Conservation (phyloP, 2,797 vertebrate genomes). For the Austrolebias charrua region DNA sequence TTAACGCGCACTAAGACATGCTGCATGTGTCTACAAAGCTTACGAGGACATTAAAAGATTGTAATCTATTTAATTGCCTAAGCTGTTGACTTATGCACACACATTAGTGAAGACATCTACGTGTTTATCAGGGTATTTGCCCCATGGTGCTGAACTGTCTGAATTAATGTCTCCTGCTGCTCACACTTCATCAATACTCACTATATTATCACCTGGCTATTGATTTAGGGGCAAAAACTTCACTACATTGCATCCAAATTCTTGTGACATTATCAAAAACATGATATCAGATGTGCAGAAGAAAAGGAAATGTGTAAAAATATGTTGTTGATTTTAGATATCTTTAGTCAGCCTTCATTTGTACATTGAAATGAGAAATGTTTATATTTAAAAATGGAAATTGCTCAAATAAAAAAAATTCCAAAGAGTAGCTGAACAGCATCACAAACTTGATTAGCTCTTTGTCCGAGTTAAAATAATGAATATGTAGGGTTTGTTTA, state of each 20-base stretch:
- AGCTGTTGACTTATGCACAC: slow-evolving; percentile 48
- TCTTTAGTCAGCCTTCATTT: background rate
- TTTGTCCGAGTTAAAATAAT: background rate
- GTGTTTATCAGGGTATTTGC: slow-evolving; percentile 32
- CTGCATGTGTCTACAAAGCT: slow-evolving; percentile 30
- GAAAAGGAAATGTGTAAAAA: background rate
- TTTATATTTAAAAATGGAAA: too few relatives aligned
- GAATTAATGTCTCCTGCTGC: slow-evolving; percentile 29
- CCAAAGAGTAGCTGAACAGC: background rate
- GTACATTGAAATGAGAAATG: background rate
- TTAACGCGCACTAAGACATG: slow-evolving; percentile 11
- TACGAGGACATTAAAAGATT: slow-evolving; percentile 43
- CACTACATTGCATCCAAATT: background rate
- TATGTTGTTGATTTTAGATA: background rate
- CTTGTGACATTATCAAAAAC: background rate
- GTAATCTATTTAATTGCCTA: slow-evolving; percentile 55
- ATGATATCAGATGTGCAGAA: background rate
- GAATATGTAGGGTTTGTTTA: background rate
- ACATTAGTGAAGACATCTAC: slow-evolving; percentile 40
- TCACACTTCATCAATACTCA: slow-evolving; percentile 40
- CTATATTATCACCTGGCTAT: slow-evolving; percentile 13
- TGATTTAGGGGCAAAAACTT: background rate
- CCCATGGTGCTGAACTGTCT: slow-evolving; percentile 28
- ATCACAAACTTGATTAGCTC: background rate
- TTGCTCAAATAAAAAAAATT: too few relatives aligned